Evolutionary conservation across 2,888 invertebrate genomes (phyloP).

Genomic region (Polietes domitor): DNA sequence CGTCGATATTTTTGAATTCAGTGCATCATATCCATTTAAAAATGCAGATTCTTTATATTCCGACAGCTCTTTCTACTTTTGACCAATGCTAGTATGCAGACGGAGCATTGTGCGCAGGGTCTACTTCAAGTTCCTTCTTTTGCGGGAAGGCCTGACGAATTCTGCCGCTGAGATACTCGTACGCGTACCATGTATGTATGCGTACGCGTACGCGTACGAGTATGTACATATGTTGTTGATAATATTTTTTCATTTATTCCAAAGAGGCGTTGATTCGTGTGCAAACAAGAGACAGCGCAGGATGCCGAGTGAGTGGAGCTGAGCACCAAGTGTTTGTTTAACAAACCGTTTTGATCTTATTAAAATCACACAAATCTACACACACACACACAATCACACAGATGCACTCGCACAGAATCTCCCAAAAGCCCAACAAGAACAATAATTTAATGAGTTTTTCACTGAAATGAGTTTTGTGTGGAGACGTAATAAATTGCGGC

Average conservation of each 20-base stretch:
- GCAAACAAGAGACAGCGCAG: neutral
- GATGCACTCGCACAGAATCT: neutral
- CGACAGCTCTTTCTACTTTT: too few species aligned
- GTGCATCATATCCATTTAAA: too few species aligned
- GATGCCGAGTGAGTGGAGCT: too few species aligned
- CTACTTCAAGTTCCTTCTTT: too few species aligned
- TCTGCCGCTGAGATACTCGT: too few species aligned
- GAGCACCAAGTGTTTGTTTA: neutral
- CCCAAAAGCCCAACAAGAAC: neutral
- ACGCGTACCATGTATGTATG: too few species aligned
- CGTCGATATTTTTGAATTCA: too few species aligned
- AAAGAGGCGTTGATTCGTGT: neutral
- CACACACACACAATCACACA: neutral
- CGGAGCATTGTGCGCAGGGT: too few species aligned
- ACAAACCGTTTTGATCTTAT: constrained; percentile 13
- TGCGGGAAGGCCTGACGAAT: too few species aligned
- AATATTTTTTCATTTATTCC: neutral
- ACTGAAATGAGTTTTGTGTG: neutral
- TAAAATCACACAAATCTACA: constrained; percentile 25
- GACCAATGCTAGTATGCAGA: too few species aligned
- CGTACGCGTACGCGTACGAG: too few species aligned
- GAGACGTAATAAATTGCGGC: neutral
- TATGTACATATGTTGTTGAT: neutral
- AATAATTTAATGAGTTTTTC: constrained; percentile 1
- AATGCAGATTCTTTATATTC: too few species aligned